Percentiles rank a stretch among this genome's conserved stretches.
phyloP scores from a whole-genome alignment of 2,888 invertebrate species.

The Octodonta nipae region DNA sequence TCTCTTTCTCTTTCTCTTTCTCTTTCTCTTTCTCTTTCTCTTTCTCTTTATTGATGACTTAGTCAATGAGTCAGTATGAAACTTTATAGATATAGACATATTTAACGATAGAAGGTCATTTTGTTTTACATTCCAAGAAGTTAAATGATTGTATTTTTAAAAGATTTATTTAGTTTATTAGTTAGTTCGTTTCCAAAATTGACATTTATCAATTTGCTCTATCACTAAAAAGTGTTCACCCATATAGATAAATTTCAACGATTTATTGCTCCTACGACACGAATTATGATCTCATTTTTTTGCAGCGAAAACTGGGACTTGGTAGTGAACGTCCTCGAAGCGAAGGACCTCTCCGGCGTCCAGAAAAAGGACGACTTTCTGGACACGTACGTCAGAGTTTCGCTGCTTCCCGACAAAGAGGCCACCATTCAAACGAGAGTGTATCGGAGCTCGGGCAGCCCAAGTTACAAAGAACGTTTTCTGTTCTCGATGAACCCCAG shows the following conservation, averaged over 20 bases:
- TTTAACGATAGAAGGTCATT: too few species aligned
- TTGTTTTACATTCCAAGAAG: too few species aligned
- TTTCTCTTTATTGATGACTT: too few species aligned
- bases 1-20: too few species aligned
- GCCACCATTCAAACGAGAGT: conserved; percentile 57
- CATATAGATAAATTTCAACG: neutral
- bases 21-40: too few species aligned
- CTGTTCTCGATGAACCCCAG: conserved; percentile 48
- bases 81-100: too few species aligned
- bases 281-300: conserved; percentile 11
- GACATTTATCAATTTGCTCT: too few species aligned
- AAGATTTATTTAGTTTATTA: too few species aligned
- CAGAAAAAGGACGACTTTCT: conserved; percentile 42
- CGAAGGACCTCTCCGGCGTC: conserved; percentile 54
- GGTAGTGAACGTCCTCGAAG: conserved; percentile 61
- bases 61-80: too few species aligned
- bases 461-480: conserved; percentile 63
- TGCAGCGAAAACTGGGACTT: conserved; percentile 40
- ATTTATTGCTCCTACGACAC: neutral
- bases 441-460: conserved; percentile 53
- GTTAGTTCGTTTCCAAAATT: too few species aligned
- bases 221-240: too few species aligned
- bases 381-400: conserved; percentile 65
- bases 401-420: conserved; percentile 56
- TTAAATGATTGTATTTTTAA: too few species aligned